A percentile compares a stretch with the other conserved stretches of the same genome.
Evolutionary conservation across 2,888 invertebrate species (phyloP).

Genomic region (Choreutis nemorana): DNA sequence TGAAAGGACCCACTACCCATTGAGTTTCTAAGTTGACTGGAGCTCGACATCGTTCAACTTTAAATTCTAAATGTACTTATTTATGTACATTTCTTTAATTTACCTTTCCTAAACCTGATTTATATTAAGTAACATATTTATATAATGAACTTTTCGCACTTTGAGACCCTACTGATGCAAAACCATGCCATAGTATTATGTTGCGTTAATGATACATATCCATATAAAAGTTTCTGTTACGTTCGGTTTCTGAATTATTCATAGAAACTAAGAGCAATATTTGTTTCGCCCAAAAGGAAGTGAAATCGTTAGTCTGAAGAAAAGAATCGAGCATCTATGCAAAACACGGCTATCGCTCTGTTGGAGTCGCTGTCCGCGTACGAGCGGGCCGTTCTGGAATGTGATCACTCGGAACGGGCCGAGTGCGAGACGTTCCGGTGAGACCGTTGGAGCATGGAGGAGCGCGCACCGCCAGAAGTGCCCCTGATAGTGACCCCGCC

Average conservation of each 20-base stretch:
- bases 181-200: constrained; percentile 40
- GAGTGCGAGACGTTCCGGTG: constrained; percentile 61
- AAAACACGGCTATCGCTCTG: constrained; percentile 58
- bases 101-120: too few species aligned
- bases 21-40: constrained; percentile 48
- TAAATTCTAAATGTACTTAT: too few species aligned
- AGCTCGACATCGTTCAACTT: constrained; percentile 45
- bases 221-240: too few species aligned
- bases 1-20: constrained; percentile 44
- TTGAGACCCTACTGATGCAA: constrained; percentile 11
- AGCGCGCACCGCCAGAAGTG: constrained; percentile 61
- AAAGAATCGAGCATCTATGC: constrained; percentile 51
- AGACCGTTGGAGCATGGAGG: constrained; percentile 67
- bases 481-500: constrained; percentile 56
- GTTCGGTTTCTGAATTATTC: background rate
- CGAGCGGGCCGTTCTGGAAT: constrained; percentile 56
- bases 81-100: too few species aligned
- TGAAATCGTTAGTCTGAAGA: constrained; percentile 19
- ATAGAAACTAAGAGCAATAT: too few species aligned
- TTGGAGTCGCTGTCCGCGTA: constrained; percentile 55
- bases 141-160: background rate
- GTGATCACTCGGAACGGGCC: constrained; percentile 51
- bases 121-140: background rate
- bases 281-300: constrained; percentile 28
- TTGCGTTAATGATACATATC: background rate